Percentiles rank a stretch among this genome's conserved stretches.
Evolutionary conservation across 2,888 invertebrate species (phyloP).

Genomic region (Clistopyga incitator): DNA sequence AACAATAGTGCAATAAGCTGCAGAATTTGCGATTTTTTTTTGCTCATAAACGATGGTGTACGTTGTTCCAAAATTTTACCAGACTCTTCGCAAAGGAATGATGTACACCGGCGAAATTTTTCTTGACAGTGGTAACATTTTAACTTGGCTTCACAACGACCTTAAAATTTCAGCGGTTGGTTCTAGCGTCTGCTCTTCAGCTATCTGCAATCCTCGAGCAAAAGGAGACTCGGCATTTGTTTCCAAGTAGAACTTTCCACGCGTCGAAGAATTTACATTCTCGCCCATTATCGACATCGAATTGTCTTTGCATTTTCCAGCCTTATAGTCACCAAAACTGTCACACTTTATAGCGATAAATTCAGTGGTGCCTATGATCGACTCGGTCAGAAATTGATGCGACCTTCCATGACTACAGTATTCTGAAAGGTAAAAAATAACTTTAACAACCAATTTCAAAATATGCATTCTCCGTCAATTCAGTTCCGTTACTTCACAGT

Average conservation of each 20-base stretch:
- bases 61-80: too few species aligned
- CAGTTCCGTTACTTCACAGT: too few species aligned
- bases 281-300: constrained; percentile 86
- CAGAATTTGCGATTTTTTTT: too few species aligned
- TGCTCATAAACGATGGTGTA: too few species aligned
- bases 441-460: background rate
- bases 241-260: constrained; percentile 87
- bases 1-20: too few species aligned
- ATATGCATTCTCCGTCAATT: background rate
- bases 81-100: background rate
- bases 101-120: background rate
- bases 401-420: constrained; percentile 90
- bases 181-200: background rate
- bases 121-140: background rate
- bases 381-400: constrained; percentile 88
- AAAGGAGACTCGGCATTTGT: constrained; percentile 86
- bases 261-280: constrained; percentile 77
- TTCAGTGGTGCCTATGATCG: constrained; percentile 85
- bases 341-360: constrained; percentile 87
- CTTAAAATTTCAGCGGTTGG: background rate
- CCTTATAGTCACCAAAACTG: constrained; percentile 85
- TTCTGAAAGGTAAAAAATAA: constrained; percentile 83
- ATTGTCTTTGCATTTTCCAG: constrained; percentile 82
- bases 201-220: background rate
- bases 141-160: background rate